These are phyloP conservation scores for Xenopus tropicalis DNA, from an alignment of 2,113 vertebrate species.

Conservation along the genomic window DNA sequence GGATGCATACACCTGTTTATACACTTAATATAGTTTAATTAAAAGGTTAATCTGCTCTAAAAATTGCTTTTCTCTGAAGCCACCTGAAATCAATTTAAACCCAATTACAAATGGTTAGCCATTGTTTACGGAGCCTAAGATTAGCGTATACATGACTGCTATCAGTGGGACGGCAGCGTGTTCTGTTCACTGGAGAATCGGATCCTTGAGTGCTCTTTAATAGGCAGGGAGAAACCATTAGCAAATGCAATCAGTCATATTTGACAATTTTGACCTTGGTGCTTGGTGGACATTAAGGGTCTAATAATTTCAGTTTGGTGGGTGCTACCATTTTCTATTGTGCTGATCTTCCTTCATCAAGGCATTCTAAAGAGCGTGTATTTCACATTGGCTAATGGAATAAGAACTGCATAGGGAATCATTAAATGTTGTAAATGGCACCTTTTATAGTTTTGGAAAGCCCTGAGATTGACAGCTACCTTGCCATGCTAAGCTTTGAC, in stretches of 20 bases:
- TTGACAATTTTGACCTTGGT: conserved; percentile 72
- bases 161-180: conserved; percentile 61
- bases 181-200: conserved; percentile 62
- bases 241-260: conserved; percentile 68
- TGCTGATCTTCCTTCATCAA: conserved; percentile 69
- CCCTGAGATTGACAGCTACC: conserved; percentile 55
- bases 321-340: conserved; percentile 56
- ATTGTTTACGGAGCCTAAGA: conserved; percentile 72
- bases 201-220: conserved; percentile 68
- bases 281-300: conserved; percentile 61
- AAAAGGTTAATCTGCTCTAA: conserved; percentile 76
- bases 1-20: conserved; percentile 69
- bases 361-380: conserved; percentile 58
- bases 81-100: conserved; percentile 80
- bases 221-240: conserved; percentile 70
- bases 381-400: conserved; percentile 60
- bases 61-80: conserved; percentile 78
- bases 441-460: conserved; percentile 44
- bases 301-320: conserved; percentile 62
- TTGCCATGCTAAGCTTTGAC: conserved; percentile 50
- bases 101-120: conserved; percentile 72
- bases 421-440: conserved; percentile 56
- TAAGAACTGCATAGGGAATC: conserved; percentile 62
- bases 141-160: conserved; percentile 67
- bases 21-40: conserved; percentile 75